Percentiles rank a stretch among this genome's conserved stretches.
phyloP scores from a whole-genome alignment of 2,797 vertebrate genomes.

The Sebastes baramenuke region DNA sequence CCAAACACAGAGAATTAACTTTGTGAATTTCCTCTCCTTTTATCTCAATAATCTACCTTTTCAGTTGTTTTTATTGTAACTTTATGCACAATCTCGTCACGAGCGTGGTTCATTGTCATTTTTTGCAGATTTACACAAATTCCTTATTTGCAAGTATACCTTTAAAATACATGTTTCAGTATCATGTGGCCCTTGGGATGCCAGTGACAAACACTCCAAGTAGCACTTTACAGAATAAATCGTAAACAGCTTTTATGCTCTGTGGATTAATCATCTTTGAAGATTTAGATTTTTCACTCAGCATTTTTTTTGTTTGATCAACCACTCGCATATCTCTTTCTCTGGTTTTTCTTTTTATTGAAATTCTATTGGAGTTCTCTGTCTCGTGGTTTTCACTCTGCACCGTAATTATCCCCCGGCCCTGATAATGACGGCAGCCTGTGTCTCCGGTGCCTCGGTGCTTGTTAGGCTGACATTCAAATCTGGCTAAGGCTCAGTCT shows the following conservation, averaged over 20 bases:
- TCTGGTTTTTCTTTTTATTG: constrained; percentile 45
- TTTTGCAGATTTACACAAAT: background rate
- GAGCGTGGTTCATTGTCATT: background rate
- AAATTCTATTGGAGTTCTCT: constrained; percentile 37
- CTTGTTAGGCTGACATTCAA: constrained; percentile 61
- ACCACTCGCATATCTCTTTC: background rate
- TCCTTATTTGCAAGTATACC: background rate
- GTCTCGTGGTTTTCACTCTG: constrained; percentile 40
- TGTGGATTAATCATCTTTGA: constrained; percentile 13
- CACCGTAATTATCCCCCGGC: constrained; percentile 50
- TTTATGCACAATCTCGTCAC: background rate
- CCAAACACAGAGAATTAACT: background rate
- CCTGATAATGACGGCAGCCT: constrained; percentile 36
- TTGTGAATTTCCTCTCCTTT: background rate
- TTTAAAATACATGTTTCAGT: background rate
- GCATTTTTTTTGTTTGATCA: constrained; percentile 18
- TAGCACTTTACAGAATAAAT: constrained; percentile 4
- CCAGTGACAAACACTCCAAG: constrained; percentile 2
- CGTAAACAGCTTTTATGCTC: constrained; percentile 9
- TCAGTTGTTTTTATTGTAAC: background rate
- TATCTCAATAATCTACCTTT: background rate
- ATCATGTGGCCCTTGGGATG: background rate
- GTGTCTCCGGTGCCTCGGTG: constrained; percentile 18
- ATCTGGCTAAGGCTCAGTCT: constrained; percentile 9
- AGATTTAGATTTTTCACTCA: constrained; percentile 30